A percentile compares a stretch with the other conserved stretches of the same genome.
phyloP scores from a whole-genome alignment of 2,113 vertebrate species.

The Chionomys nivalis region DNA sequence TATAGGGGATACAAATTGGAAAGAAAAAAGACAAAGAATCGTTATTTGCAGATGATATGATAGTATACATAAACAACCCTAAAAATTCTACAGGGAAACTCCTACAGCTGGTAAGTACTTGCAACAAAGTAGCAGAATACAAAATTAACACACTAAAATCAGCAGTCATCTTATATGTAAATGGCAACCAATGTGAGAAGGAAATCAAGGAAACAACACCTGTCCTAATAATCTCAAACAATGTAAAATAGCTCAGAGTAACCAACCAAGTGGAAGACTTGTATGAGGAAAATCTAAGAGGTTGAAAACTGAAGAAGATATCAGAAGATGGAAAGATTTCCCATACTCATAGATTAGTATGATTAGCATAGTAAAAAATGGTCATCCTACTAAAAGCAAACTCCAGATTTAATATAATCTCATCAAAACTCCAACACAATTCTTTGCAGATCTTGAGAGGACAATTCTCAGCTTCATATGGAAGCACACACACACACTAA shows the following conservation, averaged over 20 bases:
- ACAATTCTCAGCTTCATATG: no score
- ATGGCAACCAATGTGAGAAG: neutral
- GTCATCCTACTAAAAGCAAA: no score
- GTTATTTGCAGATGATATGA: neutral
- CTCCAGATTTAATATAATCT: no score
- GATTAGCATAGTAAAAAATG: no score
- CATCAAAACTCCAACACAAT: no score
- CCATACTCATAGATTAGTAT: no score
- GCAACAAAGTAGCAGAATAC: neutral
- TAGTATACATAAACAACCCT: neutral
- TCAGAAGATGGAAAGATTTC: no score
- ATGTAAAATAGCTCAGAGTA: neutral
- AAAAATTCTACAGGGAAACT: neutral
- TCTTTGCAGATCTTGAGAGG: no score
- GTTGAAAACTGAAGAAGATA: no score
- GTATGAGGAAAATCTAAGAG: no score
- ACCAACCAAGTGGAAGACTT: no score
- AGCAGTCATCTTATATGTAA: neutral
- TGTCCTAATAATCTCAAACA: neutral
- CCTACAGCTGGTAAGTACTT: neutral
- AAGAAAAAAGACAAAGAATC: neutral
- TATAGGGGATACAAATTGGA: neutral
- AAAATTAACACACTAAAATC: neutral
- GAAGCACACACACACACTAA: no score
- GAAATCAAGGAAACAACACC: neutral